These are phyloP conservation scores for Heliconius congener DNA, from an alignment of 1,140 invertebrate species.

Conservation along the genomic window DNA sequence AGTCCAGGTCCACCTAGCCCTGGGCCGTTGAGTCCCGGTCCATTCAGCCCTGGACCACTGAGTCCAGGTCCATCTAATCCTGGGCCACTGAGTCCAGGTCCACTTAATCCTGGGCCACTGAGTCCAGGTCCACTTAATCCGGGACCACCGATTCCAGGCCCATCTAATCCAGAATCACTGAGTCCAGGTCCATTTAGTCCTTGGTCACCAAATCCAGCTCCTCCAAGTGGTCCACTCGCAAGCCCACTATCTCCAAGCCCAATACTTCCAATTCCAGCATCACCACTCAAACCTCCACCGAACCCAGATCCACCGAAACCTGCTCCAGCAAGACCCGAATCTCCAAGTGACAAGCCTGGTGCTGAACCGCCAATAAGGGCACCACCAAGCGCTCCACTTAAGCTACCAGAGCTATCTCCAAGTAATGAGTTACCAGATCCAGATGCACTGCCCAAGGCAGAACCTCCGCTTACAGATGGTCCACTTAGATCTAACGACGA, in stretches of 20 bases:
- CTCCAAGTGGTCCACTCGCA: background rate
- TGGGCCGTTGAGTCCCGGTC: background rate
- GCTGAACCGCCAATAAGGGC: background rate
- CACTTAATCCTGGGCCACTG: background rate
- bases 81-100: background rate
- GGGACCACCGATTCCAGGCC: background rate
- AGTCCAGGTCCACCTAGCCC: background rate
- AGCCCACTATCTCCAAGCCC: constrained; percentile 10
- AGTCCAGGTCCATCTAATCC: background rate
- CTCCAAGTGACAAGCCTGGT: constrained; percentile 12
- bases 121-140: background rate
- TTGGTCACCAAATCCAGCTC: background rate
- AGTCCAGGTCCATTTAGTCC: background rate
- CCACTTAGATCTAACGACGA: constrained; percentile 31
- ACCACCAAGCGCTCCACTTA: constrained; percentile 21
- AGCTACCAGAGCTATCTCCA: constrained; percentile 23
- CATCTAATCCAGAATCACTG: background rate
- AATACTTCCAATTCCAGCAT: constrained; percentile 19
- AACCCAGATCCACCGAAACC: constrained; percentile 23
- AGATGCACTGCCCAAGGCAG: constrained; percentile 24
- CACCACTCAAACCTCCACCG: constrained; percentile 19
- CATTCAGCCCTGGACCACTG: background rate
- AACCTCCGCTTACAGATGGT: constrained; percentile 24
- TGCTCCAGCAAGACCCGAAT: constrained; percentile 22
- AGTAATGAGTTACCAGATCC: constrained; percentile 7